A percentile compares a stretch with the other conserved stretches of the same genome.
Evolutionary conservation across 2,113 vertebrate species (phyloP).

Genomic region (Sebastes schlegelii): DNA sequence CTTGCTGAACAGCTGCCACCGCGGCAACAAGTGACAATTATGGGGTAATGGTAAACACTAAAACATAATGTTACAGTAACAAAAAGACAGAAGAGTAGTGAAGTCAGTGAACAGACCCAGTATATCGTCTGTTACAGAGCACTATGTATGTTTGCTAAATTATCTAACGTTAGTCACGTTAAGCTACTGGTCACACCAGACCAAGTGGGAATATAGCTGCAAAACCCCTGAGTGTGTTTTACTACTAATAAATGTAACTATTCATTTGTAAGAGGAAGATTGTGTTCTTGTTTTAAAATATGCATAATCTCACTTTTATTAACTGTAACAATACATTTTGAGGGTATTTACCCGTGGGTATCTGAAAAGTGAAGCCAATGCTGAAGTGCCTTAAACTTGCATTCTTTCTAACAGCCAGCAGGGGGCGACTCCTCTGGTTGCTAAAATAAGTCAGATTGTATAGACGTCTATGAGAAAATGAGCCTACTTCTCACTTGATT

Average conservation of each 20-base stretch:
- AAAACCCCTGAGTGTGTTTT: background rate
- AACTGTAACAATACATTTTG: background rate
- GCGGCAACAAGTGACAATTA: background rate
- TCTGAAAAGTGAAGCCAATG: too few species aligned
- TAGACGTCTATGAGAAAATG: too few species aligned
- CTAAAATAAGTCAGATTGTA: too few species aligned
- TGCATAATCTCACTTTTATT: background rate
- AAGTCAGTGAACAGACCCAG: background rate
- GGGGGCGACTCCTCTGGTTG: too few species aligned
- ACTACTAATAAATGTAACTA: background rate
- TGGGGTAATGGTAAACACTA: background rate
- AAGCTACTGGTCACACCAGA: background rate
- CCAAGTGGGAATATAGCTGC: background rate
- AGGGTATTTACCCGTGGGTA: background rate
- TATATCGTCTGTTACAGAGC: background rate
- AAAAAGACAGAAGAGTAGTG: background rate
- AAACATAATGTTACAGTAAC: background rate
- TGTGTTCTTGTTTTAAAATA: background rate
- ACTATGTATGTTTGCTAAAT: background rate
- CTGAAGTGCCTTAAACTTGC: too few species aligned
- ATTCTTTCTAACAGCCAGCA: too few species aligned
- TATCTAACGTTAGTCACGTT: background rate
- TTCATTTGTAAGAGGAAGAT: background rate
- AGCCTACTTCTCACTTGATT: too few species aligned
- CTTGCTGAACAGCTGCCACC: background rate